Evolutionary conservation across 2,113 vertebrate species (phyloP).

Genomic region (Dicentrarchus labrax): DNA sequence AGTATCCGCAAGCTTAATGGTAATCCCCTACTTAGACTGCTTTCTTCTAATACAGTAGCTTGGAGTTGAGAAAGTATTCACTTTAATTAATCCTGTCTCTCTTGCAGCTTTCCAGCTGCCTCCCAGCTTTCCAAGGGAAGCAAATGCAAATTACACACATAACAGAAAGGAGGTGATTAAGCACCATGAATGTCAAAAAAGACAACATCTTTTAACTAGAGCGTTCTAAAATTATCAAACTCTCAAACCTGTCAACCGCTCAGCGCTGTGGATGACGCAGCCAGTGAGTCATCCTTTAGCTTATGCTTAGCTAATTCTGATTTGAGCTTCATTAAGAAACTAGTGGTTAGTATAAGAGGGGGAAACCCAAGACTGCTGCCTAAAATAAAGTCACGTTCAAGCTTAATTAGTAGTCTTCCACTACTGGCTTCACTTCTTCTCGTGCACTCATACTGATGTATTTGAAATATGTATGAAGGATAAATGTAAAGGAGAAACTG

Average conservation of each 20-base stretch:
- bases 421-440: not conserved
- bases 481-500: not conserved
- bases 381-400: conserved; percentile 31
- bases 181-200: conserved; percentile 53
- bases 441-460: not conserved
- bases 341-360: conserved; percentile 29
- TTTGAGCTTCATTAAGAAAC: conserved; percentile 48
- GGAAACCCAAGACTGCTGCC: conserved; percentile 18
- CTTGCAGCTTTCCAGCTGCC: conserved; percentile 25
- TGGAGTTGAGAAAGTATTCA: conserved; percentile 54
- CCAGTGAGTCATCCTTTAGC: conserved; percentile 34
- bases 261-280: conserved; percentile 14
- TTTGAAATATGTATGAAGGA: conserved; percentile 6
- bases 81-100: conserved; percentile 62
- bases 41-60: conserved; percentile 57
- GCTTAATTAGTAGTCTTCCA: conserved; percentile 11
- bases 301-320: conserved; percentile 43
- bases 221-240: conserved; percentile 47
- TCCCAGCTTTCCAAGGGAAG: conserved; percentile 50
- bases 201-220: conserved; percentile 45
- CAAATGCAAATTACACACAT: conserved; percentile 56
- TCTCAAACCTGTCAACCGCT: conserved; percentile 16
- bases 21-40: conserved; percentile 60
- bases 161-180: conserved; percentile 55
- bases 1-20: conserved; percentile 54